phyloP scores from a whole-genome alignment of 2,113 vertebrate genomes.

The Hoplias malabaricus region DNA sequence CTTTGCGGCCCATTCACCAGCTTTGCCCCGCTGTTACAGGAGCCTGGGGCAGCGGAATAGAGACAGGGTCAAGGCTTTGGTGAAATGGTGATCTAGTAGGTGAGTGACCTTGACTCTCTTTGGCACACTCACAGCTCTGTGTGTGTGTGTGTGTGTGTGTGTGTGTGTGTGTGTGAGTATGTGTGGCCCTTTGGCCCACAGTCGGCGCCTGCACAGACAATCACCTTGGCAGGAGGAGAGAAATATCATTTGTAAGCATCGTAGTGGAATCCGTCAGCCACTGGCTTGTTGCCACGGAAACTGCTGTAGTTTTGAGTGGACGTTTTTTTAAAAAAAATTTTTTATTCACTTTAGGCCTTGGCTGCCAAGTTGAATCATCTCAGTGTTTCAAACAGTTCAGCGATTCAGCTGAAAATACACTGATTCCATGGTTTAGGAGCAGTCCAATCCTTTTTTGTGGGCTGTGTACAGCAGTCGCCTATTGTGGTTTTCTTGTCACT shows the following conservation, averaged over 20 bases:
- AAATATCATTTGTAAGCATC: conserved; percentile 39
- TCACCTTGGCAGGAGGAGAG: conserved; percentile 23
- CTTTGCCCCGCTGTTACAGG: conserved; percentile 22
- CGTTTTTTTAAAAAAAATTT: too few species aligned
- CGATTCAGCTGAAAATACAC: conserved; percentile 31
- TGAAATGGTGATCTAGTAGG: conserved; percentile 37
- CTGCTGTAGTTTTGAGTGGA: conserved; percentile 41
- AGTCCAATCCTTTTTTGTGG: conserved; percentile 37
- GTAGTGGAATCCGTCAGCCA: conserved; percentile 33
- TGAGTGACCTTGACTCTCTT: conserved; percentile 43
- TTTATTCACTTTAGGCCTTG: conserved; percentile 44
- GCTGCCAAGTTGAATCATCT: conserved; percentile 49
- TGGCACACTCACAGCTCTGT: conserved; percentile 2
- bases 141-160: neutral
- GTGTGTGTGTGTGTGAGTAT: conserved; percentile 18
- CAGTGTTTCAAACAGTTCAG: conserved; percentile 46
- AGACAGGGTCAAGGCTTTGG: conserved; percentile 26
- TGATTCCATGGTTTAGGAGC: conserved; percentile 45
- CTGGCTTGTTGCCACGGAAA: conserved; percentile 55
- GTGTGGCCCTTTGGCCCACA: conserved; percentile 9
- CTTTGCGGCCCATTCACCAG: conserved; percentile 32
- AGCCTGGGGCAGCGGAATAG: conserved; percentile 16
- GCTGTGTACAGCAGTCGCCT: conserved; percentile 20
- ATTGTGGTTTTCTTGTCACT: conserved; percentile 42
- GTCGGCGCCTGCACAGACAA: conserved; percentile 22